These are phyloP conservation scores for Sinocyclocheilus grahami DNA, from an alignment of 2,113 vertebrate species.

Conservation along the genomic window DNA sequence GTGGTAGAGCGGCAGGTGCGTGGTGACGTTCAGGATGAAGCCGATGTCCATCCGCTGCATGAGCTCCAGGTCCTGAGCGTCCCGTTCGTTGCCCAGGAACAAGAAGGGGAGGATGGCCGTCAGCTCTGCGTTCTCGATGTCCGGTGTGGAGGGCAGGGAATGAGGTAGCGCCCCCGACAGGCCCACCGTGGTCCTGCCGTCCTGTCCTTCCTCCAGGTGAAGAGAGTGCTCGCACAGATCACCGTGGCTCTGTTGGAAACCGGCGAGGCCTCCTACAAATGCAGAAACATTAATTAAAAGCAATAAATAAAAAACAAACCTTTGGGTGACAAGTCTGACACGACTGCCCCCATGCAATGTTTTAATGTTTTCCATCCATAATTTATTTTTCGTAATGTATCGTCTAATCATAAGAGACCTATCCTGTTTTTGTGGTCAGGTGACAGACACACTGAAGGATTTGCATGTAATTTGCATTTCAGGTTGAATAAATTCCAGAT, in stretches of 20 bases:
- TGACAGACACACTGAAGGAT: neutral
- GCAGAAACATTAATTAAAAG: no score
- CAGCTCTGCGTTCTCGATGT: slow-evolving; percentile 96
- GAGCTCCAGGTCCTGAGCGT: slow-evolving; percentile 89
- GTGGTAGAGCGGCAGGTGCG: slow-evolving; percentile 95
- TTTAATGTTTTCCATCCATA: neutral
- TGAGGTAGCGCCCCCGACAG: slow-evolving; percentile 87
- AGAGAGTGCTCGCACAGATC: slow-evolving; percentile 97
- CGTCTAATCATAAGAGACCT: neutral
- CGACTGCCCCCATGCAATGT: no score
- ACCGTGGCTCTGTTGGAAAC: slow-evolving; percentile 92
- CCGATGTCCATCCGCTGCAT: slow-evolving; percentile 92
- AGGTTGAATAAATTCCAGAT: neutral
- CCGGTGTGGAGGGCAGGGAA: slow-evolving; percentile 89
- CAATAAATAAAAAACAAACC: no score
- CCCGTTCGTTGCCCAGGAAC: slow-evolving; percentile 93
- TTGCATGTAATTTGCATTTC: slow-evolving; percentile 15
- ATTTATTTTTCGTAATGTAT: neutral
- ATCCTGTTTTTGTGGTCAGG: neutral
- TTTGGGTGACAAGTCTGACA: no score
- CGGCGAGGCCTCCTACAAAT: slow-evolving; percentile 76
- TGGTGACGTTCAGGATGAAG: slow-evolving; percentile 95
- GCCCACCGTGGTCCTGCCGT: slow-evolving; percentile 78
- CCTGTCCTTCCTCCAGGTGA: slow-evolving; percentile 88
- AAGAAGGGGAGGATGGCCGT: slow-evolving; percentile 95